phyloP scores from a whole-genome alignment of 2,888 invertebrate genomes.

The Cephus pygmeus region DNA sequence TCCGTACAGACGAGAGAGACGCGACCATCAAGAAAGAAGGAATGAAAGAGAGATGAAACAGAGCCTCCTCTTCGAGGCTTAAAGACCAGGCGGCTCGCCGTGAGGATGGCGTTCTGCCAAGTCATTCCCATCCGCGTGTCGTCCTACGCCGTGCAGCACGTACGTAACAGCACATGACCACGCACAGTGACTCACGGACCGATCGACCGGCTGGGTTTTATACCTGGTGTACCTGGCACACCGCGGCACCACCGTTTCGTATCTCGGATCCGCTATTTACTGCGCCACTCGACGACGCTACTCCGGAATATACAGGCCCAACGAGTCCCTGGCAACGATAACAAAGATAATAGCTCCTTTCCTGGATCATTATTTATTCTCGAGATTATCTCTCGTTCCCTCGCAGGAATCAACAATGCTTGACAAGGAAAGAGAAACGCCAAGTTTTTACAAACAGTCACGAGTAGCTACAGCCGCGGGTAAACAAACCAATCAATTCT shows the following conservation, averaged over 20 bases:
- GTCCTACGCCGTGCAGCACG: not conserved
- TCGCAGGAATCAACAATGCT: not conserved
- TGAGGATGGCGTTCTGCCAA: not conserved
- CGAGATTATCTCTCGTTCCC: not conserved
- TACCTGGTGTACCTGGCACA: constrained; percentile 34
- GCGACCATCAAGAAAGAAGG: not conserved
- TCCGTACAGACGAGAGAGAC: not conserved
- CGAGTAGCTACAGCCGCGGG: not conserved
- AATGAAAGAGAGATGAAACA: not conserved
- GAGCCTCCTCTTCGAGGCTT: not conserved
- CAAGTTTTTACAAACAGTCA: not conserved
- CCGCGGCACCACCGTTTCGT: constrained; percentile 35
- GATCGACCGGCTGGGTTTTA: constrained; percentile 27
- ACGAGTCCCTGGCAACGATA: not conserved
- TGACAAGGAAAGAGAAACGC: not conserved
- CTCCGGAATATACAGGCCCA: not conserved
- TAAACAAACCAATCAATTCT: not conserved
- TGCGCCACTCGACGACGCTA: not conserved
- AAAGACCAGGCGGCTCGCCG: not conserved
- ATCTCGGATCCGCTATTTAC: constrained; percentile 12
- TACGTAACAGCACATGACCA: not conserved
- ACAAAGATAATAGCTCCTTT: not conserved
- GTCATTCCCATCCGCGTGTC: not conserved
- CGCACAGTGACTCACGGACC: constrained; percentile 30
- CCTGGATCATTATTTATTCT: not conserved